Percentiles rank a stretch among this genome's conserved stretches.
Evolutionary conservation across 2,113 vertebrate genomes (phyloP).

Genomic region (Esox niger): DNA sequence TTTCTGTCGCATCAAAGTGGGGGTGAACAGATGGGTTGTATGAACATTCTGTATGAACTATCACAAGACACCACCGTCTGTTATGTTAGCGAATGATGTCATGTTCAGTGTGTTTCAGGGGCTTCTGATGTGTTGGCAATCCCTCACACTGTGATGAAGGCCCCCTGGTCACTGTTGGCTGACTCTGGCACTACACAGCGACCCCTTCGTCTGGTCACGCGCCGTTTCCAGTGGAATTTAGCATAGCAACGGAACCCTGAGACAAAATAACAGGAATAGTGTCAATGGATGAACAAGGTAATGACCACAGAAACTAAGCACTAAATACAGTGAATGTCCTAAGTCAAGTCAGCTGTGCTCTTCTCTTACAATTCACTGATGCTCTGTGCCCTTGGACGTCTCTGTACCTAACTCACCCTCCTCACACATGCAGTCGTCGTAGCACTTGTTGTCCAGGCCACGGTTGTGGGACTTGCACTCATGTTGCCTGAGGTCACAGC

Average conservation of each 20-base stretch:
- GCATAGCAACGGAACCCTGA: conserved; percentile 92
- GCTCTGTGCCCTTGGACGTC: neutral
- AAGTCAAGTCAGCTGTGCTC: neutral
- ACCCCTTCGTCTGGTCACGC: conserved; percentile 89
- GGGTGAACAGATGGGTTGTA: conserved; percentile 3
- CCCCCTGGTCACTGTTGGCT: conserved; percentile 83
- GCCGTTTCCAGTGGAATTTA: conserved; percentile 94
- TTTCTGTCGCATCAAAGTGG: conserved; percentile 1
- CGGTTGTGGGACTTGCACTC: conserved; percentile 90
- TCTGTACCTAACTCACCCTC: conserved; percentile 78
- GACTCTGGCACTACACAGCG: conserved; percentile 92
- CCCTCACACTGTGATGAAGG: conserved; percentile 87
- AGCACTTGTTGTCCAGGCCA: conserved; percentile 98
- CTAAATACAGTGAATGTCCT: neutral
- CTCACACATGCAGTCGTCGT: conserved; percentile 95
- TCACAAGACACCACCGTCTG: neutral
- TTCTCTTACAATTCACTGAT: neutral
- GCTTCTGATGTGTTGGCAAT: neutral
- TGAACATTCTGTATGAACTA: conserved; percentile 7
- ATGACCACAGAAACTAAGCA: neutral
- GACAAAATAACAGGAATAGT: neutral
- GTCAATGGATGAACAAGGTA: neutral
- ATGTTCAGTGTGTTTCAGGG: neutral
- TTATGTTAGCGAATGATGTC: neutral
- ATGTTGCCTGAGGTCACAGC: conserved; percentile 90